Conservation (phyloP, 2,888 invertebrate genomes). For the Odontocolon sp. region DNA sequence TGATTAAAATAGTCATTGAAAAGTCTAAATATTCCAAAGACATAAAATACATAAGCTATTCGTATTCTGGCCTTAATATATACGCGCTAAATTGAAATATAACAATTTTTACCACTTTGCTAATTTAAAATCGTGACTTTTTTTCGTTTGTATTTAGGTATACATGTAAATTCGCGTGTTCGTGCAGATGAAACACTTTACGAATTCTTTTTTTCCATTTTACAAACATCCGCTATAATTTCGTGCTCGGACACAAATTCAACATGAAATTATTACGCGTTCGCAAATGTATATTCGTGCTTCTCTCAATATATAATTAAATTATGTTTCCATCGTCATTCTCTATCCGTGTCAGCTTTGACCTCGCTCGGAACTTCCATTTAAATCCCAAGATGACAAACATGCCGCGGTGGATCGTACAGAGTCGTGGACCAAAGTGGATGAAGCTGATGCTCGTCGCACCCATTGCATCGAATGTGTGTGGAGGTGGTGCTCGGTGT, state of each 20-base stretch:
- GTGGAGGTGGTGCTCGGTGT: neutral
- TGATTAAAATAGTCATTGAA: too few relatives aligned
- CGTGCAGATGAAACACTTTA: neutral
- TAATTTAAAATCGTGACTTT: too few relatives aligned
- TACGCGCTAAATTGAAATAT: too few relatives aligned
- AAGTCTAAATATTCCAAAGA: too few relatives aligned
- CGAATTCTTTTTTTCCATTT: neutral
- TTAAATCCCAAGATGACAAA: slow-evolving; percentile 20
- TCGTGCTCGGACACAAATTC: neutral
- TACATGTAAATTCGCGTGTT: neutral
- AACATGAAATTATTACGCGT: neutral
- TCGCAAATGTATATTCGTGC: neutral
- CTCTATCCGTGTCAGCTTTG: neutral
- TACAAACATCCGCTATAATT: neutral
- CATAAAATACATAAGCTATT: too few relatives aligned
- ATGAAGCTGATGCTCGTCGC: neutral
- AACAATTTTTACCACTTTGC: too few relatives aligned
- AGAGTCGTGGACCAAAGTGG: neutral
- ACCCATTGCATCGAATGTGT: neutral
- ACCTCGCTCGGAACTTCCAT: slow-evolving; percentile 30
- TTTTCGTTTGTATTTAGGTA: neutral
- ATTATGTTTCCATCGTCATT: neutral
- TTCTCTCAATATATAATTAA: slow-evolving; percentile 2
- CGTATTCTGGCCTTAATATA: too few relatives aligned
- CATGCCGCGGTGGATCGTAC: neutral